These are phyloP conservation scores for Euthynnus affinis DNA, from an alignment of 2,797 vertebrate genomes.

Conservation along the genomic window DNA sequence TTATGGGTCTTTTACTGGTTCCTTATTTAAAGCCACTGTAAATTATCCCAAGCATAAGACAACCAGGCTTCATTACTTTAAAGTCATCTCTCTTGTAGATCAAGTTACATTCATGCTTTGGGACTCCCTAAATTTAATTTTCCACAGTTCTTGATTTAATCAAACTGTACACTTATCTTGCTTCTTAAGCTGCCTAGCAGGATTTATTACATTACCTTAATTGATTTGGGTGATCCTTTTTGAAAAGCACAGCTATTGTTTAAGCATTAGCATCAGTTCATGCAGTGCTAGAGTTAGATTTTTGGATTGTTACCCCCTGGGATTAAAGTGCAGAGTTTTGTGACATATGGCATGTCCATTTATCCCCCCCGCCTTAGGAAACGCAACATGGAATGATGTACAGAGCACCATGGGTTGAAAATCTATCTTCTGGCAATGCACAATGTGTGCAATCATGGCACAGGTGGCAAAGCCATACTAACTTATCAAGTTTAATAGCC, in stretches of 20 bases:
- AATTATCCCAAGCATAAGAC: constrained; percentile 64
- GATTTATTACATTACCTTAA: constrained; percentile 80
- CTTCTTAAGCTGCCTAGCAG: constrained; percentile 58
- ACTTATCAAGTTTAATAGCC: constrained; percentile 69
- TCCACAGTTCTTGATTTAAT: constrained; percentile 58
- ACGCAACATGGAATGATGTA: constrained; percentile 46
- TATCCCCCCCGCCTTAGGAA: constrained; percentile 53
- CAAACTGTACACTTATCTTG: constrained; percentile 44
- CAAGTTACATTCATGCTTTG: constrained; percentile 50
- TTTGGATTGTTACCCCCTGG: constrained; percentile 51
- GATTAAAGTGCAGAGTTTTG: constrained; percentile 64
- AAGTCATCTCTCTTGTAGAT: constrained; percentile 60
- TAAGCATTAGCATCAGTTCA: constrained; percentile 27
- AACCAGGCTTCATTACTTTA: constrained; percentile 35
- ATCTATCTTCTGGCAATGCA: constrained; percentile 23
- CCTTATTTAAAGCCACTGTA: constrained; percentile 76
- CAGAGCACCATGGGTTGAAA: constrained; percentile 11
- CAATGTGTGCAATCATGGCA: constrained; percentile 20
- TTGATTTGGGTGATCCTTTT: constrained; percentile 61
- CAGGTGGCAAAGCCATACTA: constrained; percentile 61
- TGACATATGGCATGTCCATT: constrained; percentile 75
- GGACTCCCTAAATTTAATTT: constrained; percentile 31
- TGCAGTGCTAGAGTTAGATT: constrained; percentile 32
- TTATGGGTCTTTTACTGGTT: constrained; percentile 76
- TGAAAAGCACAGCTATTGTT: constrained; percentile 45